phyloP scores from a whole-genome alignment of 2,797 vertebrate species.

The Acestrorhynchus altus region DNA sequence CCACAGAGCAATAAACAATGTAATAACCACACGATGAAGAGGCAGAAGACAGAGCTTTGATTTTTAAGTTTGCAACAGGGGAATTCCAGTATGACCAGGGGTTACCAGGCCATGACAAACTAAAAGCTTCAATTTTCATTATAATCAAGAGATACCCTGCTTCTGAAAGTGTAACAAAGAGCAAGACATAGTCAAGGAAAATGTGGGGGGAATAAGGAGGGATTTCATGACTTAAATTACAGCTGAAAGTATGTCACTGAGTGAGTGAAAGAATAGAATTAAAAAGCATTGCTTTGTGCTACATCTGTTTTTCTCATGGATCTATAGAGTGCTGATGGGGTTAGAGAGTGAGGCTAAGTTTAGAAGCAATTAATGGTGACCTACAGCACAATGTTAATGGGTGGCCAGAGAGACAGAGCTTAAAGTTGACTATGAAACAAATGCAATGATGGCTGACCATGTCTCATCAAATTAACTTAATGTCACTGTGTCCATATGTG shows the following conservation, averaged over 20 bases:
- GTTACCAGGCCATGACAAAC: not conserved
- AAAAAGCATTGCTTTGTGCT: constrained; percentile 35
- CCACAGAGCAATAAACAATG: not conserved
- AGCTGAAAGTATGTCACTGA: not conserved
- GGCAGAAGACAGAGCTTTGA: not conserved
- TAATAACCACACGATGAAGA: not conserved
- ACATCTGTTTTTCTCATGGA: constrained; percentile 51
- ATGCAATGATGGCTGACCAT: not conserved
- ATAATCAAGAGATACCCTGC: not conserved
- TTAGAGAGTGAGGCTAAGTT: constrained; percentile 64
- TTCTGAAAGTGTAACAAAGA: not conserved
- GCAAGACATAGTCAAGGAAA: not conserved
- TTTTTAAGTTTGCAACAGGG: not conserved
- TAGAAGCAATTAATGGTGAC: constrained; percentile 68
- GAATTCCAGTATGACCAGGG: not conserved
- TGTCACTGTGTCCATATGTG: not conserved
- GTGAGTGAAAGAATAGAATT: not conserved
- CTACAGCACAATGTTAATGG: constrained; percentile 57
- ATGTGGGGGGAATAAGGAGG: not conserved
- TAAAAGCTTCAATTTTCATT: not conserved
- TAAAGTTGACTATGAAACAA: not conserved
- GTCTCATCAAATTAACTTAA: not conserved
- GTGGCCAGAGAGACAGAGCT: not conserved
- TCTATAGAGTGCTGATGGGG: constrained; percentile 59
- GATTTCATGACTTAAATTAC: not conserved